phyloP scores from a whole-genome alignment of 2,113 vertebrate genomes.

The Sprattus sprattus region DNA sequence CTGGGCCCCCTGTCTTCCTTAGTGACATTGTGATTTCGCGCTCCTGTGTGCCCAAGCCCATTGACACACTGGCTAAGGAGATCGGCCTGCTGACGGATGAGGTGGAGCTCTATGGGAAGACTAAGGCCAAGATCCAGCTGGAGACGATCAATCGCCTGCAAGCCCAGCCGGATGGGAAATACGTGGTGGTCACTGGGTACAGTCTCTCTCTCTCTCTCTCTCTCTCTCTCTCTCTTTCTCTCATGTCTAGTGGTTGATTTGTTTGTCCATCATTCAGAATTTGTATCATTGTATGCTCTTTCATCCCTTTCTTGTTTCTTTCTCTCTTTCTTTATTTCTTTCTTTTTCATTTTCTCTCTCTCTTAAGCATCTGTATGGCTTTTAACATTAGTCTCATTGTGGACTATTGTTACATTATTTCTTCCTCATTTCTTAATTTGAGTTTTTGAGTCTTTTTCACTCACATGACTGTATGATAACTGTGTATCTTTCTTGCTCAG shows the following conservation, averaged over 20 bases:
- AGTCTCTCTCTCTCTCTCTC: conserved; percentile 31
- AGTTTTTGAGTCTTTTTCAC: no score
- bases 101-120: conserved; percentile 88
- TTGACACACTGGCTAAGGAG: conserved; percentile 80
- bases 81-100: conserved; percentile 86
- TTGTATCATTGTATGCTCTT: not conserved
- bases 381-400: no score
- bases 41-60: conserved; percentile 81
- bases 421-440: no score
- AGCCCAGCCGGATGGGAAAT: conserved; percentile 87
- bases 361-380: not conserved
- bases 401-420: no score
- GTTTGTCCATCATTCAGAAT: not conserved
- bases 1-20: conserved; percentile 29
- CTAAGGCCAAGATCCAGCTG: conserved; percentile 91
- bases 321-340: not conserved
- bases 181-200: conserved; percentile 94
- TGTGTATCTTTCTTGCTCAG: not conserved
- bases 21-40: conserved; percentile 94
- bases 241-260: not conserved
- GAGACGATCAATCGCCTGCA: conserved; percentile 79
- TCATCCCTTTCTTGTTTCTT: not conserved
- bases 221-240: not conserved
- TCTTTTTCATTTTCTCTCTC: not conserved
- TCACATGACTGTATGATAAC: not conserved